Evolutionary conservation across 2,113 vertebrate genomes (phyloP).

Genomic region (Silurus meridionalis): DNA sequence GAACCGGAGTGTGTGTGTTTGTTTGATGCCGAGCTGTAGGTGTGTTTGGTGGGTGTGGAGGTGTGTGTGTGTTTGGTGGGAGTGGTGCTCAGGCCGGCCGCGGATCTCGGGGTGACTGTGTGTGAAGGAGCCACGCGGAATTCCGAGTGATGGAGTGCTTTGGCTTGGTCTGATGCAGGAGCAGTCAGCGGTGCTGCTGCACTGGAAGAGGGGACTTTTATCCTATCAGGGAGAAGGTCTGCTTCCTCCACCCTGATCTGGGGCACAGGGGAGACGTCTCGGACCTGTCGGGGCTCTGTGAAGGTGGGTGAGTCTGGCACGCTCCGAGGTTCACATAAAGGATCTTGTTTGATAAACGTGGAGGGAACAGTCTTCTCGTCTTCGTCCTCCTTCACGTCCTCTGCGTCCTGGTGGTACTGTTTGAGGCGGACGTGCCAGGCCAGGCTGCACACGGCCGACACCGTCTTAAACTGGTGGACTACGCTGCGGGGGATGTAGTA

Average conservation of each 20-base stretch:
- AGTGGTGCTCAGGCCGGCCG: neutral
- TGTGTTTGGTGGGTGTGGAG: constrained; percentile 8
- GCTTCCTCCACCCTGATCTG: constrained; percentile 72
- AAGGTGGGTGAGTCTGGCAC: constrained; percentile 61
- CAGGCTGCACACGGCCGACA: constrained; percentile 94
- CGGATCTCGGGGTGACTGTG: constrained; percentile 19
- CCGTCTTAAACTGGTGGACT: constrained; percentile 98
- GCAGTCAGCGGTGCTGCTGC: constrained; percentile 44
- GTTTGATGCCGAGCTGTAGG: constrained; percentile 20
- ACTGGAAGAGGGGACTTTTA: constrained; percentile 38
- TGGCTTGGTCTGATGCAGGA: constrained; percentile 64
- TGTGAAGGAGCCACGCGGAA: constrained; percentile 65
- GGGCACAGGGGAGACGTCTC: constrained; percentile 63
- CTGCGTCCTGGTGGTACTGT: constrained; percentile 78
- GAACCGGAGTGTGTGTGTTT: constrained; percentile 40
- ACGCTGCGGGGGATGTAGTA: constrained; percentile 98
- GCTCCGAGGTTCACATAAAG: constrained; percentile 42
- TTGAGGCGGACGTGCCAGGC: constrained; percentile 93
- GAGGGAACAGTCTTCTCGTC: constrained; percentile 21
- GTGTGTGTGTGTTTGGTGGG: constrained; percentile 33
- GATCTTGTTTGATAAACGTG: constrained; percentile 6
- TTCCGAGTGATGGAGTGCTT: constrained; percentile 60
- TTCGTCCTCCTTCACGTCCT: constrained; percentile 4
- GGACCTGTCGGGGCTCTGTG: constrained; percentile 66
- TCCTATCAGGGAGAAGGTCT: constrained; percentile 60